Conservation (phyloP, 2,888 invertebrate genomes). For the Deilephila porcellus region DNA sequence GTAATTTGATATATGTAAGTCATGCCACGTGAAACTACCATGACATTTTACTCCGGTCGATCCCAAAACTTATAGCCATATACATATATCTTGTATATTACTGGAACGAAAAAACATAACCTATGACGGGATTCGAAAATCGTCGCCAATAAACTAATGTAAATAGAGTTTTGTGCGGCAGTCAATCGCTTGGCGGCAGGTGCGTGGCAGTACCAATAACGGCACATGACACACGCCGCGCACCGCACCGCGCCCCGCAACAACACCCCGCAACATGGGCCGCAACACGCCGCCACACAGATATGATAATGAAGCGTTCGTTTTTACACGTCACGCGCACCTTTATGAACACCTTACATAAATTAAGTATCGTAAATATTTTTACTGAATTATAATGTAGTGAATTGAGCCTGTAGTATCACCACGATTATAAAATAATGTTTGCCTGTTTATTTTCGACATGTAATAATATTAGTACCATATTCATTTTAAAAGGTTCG, state of each 20-base stretch:
- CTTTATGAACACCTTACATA: slow-evolving; percentile 16
- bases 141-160: neutral
- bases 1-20: too few species aligned
- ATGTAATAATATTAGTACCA: too few species aligned
- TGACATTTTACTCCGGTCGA: too few species aligned
- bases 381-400: neutral
- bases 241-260: neutral
- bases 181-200: neutral
- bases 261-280: neutral
- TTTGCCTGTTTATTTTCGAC: too few species aligned
- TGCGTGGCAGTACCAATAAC: slow-evolving; percentile 9
- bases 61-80: too few species aligned
- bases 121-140: neutral
- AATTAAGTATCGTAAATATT: neutral
- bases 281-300: neutral
- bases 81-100: too few species aligned
- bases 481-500: too few species aligned
- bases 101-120: neutral
- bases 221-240: neutral
- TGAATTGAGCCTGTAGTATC: neutral
- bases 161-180: neutral
- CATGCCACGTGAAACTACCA: too few species aligned
- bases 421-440: neutral
- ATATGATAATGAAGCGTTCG: slow-evolving; percentile 14
- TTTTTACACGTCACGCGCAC: slow-evolving; percentile 1